phyloP scores from a whole-genome alignment of 1,140 invertebrate genomes.

The Argopecten irradians region DNA sequence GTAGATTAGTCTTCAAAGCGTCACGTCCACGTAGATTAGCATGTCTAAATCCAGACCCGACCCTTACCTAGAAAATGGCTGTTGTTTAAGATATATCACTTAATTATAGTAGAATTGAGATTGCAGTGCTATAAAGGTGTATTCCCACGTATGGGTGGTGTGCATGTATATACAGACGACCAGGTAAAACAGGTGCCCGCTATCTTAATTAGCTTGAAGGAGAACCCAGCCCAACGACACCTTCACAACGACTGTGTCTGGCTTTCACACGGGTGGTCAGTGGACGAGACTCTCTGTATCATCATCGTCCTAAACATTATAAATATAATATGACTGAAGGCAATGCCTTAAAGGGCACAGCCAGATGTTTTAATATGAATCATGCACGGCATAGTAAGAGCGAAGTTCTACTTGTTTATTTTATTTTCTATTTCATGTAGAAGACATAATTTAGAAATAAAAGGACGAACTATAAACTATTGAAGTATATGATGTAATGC shows the following conservation, averaged over 20 bases:
- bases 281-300: not conserved
- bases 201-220: not conserved
- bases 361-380: no score
- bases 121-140: not conserved
- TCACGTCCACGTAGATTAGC: not conserved
- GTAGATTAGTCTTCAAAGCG: not conserved
- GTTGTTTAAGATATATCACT: constrained; percentile 12
- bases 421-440: no score
- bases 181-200: constrained; percentile 1
- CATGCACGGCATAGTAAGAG: no score
- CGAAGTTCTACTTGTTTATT: no score
- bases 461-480: no score
- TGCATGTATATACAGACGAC: not conserved
- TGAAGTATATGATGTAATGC: no score
- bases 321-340: no score
- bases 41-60: not conserved
- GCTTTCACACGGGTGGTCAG: not conserved
- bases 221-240: constrained; percentile 12
- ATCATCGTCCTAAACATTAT: no score
- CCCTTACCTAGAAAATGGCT: not conserved
- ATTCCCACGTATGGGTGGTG: constrained; percentile 14
- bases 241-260: not conserved
- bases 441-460: no score
- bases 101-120: constrained; percentile 13
- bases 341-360: no score